Conservation (phyloP, 2,113 vertebrate species). For the Chionomys nivalis region DNA sequence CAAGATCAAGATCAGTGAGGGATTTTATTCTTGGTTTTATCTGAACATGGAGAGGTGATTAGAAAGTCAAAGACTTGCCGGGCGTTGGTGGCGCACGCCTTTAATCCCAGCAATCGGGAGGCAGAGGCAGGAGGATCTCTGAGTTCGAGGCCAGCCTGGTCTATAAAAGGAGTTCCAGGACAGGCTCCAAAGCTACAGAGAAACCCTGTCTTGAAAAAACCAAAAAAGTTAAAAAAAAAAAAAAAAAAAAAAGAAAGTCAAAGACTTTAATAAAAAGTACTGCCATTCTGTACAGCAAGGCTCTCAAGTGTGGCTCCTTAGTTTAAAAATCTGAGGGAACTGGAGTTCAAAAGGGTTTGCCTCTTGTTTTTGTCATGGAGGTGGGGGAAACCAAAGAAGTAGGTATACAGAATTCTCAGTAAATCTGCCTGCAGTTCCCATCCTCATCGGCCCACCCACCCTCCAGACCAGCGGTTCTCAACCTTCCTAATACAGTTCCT, state of each 20-base stretch:
- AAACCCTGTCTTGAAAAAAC: no score
- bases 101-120: no score
- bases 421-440: no score
- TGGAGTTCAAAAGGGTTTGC: not conserved
- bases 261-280: no score
- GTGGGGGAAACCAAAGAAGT: not conserved
- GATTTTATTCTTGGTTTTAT: not conserved
- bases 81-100: no score
- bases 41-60: not conserved
- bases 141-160: no score
- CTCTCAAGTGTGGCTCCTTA: not conserved
- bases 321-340: not conserved
- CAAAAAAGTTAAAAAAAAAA: no score
- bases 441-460: not conserved
- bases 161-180: no score
- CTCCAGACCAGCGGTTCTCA: not conserved
- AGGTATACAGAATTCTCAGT: not conserved
- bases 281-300: not conserved
- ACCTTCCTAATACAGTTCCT: not conserved
- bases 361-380: not conserved
- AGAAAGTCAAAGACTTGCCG: not conserved
- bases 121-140: no score
- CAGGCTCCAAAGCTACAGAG: no score
- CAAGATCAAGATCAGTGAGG: accelerated
- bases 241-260: no score